phyloP scores from a whole-genome alignment of 2,888 invertebrate species.

The Pyrrhia umbra region DNA sequence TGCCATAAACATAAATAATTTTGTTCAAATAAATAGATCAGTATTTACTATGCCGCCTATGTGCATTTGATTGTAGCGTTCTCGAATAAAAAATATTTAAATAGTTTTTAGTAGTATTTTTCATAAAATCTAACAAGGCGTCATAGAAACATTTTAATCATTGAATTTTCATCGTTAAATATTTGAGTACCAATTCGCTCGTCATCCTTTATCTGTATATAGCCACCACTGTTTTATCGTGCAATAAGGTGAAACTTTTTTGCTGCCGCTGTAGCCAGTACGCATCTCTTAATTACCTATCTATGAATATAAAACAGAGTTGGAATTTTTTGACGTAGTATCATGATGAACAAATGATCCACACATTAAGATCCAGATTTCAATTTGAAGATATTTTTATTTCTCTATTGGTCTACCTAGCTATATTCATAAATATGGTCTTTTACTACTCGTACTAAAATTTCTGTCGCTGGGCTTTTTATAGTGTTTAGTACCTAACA shows the following conservation, averaged over 20 bases:
- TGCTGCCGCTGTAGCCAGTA: too few relatives aligned
- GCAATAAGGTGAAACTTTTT: background rate
- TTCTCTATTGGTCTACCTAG: too few relatives aligned
- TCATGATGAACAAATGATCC: too few relatives aligned
- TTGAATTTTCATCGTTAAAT: background rate
- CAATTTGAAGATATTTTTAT: too few relatives aligned
- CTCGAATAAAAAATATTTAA: background rate
- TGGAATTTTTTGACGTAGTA: too few relatives aligned
- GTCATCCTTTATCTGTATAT: background rate
- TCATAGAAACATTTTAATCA: constrained; percentile 1
- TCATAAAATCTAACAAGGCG: background rate
- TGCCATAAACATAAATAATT: background rate
- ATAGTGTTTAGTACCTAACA: background rate
- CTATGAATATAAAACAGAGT: too few relatives aligned
- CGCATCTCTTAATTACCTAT: too few relatives aligned
- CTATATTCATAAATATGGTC: background rate
- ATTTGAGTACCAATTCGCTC: constrained; percentile 1
- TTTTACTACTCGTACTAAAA: too few relatives aligned
- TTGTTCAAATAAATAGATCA: background rate
- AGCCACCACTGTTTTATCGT: constrained; percentile 3
- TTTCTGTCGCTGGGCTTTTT: too few relatives aligned
- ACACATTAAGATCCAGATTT: too few relatives aligned
- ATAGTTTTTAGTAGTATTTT: background rate
- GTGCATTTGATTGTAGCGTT: too few relatives aligned
- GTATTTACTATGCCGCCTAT: background rate